Evolutionary conservation across 2,888 invertebrate genomes (phyloP).

Genomic region (Drosophila cognata): DNA sequence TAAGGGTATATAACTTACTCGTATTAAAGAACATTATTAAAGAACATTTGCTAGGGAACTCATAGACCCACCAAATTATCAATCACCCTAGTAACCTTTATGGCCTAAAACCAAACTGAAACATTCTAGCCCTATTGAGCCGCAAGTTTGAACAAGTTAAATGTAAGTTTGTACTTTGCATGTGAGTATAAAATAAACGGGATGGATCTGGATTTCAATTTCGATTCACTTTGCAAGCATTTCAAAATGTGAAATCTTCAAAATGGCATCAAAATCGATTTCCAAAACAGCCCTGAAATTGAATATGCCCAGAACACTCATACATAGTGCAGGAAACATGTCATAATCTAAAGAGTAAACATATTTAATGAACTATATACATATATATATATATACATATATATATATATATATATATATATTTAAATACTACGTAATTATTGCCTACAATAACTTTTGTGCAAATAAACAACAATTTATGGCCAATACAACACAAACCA

Average conservation of each 20-base stretch:
- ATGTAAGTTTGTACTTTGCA: slow-evolving; percentile 45
- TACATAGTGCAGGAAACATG: slow-evolving; percentile 58
- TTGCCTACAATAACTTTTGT: slow-evolving; percentile 43
- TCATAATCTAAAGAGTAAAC: slow-evolving; percentile 68
- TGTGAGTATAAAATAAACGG: slow-evolving; percentile 7
- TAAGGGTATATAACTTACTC: slow-evolving; percentile 12
- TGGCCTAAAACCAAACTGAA: slow-evolving; percentile 22
- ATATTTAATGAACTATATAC: slow-evolving; percentile 44
- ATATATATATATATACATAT: slow-evolving; percentile 4
- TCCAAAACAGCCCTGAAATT: background rate
- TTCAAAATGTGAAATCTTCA: background rate
- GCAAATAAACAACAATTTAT: slow-evolving; percentile 57
- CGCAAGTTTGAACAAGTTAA: slow-evolving; percentile 19
- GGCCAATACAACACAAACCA: slow-evolving; percentile 68
- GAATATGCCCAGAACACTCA: slow-evolving; percentile 33
- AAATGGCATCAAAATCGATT: background rate
- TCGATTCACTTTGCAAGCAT: background rate
- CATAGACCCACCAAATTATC: slow-evolving; percentile 59
- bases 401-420: background rate
- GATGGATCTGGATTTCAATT: slow-evolving; percentile 6
- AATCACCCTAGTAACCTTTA: slow-evolving; percentile 28
- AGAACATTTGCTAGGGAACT: slow-evolving; percentile 28
- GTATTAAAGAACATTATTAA: background rate
- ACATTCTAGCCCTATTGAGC: slow-evolving; percentile 45
- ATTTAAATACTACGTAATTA: slow-evolving; percentile 47